These are phyloP conservation scores for Penelope pileata DNA, from an alignment of 2,113 vertebrate species.

Conservation along the genomic window DNA sequence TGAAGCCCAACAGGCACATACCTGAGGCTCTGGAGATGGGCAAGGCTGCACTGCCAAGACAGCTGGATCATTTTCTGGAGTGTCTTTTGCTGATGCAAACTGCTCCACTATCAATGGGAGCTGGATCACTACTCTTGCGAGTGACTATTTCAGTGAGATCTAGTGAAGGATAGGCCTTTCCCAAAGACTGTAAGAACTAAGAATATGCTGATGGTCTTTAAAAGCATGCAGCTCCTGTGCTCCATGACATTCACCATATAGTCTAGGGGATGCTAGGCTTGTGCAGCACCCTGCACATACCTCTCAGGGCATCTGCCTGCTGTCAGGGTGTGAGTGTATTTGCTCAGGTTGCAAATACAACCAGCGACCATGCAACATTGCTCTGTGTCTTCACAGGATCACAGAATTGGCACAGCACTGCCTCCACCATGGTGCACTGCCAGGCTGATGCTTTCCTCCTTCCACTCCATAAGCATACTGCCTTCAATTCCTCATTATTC, in stretches of 20 bases:
- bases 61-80: not conserved
- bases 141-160: not conserved
- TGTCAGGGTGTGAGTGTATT: not conserved
- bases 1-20: not conserved
- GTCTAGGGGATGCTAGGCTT: not conserved
- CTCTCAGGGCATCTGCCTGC: not conserved
- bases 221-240: not conserved
- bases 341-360: not conserved
- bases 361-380: not conserved
- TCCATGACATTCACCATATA: not conserved
- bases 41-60: not conserved
- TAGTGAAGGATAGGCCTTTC: not conserved
- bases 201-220: not conserved
- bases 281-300: not conserved
- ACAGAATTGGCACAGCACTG: not conserved
- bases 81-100: not conserved
- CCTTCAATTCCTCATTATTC: not conserved
- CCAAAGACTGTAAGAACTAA: not conserved
- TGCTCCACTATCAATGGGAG: fast-evolving
- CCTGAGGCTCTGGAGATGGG: not conserved
- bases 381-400: not conserved
- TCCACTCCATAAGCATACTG: not conserved
- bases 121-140: not conserved
- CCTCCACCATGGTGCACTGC: fast-evolving
- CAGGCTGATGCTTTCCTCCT: not conserved